A percentile compares a stretch with the other conserved stretches of the same genome.
These are phyloP conservation scores for Machimus rusticus DNA, from an alignment of 2,888 invertebrate genomes.

Conservation along the genomic window DNA sequence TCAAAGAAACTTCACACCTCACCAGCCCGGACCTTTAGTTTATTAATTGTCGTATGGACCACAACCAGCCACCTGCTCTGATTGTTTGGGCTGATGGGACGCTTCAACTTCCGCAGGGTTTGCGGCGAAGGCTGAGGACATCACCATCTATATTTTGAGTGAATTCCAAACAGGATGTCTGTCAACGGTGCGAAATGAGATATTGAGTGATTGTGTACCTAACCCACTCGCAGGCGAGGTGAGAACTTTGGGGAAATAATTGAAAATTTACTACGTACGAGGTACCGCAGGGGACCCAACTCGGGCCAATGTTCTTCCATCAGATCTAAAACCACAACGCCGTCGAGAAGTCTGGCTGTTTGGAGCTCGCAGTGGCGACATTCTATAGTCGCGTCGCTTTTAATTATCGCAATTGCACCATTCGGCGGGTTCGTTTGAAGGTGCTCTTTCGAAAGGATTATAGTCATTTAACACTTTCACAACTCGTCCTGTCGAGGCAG, in stretches of 20 bases:
- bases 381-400: background rate
- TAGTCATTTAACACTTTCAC: background rate
- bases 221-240: background rate
- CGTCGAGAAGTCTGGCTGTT: background rate
- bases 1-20: slow-evolving; percentile 23
- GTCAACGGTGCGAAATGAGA: background rate
- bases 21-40: background rate
- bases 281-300: background rate
- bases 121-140: background rate
- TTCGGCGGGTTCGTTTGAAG: background rate
- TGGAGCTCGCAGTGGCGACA: background rate
- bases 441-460: background rate
- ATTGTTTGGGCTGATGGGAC: background rate
- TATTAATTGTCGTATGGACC: background rate
- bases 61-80: background rate
- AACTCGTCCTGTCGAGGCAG: background rate
- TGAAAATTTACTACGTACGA: background rate
- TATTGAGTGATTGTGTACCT: background rate
- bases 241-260: background rate
- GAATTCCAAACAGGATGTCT: background rate
- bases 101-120: background rate
- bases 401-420: background rate
- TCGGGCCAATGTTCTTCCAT: background rate
- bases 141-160: background rate
- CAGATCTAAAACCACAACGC: background rate